Evolutionary conservation across 2,888 invertebrate genomes (phyloP).

Genomic region (Deilephila elpenor): DNA sequence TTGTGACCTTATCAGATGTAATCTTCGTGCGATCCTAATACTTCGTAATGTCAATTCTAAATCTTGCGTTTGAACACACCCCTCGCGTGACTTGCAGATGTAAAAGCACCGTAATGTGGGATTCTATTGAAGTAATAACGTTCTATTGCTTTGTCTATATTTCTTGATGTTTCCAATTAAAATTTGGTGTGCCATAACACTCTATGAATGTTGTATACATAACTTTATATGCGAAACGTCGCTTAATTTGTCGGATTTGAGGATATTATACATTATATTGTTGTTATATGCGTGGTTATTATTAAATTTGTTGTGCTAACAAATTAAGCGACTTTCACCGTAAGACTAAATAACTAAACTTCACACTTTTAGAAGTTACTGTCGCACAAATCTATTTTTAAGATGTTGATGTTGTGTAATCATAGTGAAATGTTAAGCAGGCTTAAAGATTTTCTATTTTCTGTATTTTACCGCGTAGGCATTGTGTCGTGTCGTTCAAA

Average conservation of each 20-base stretch:
- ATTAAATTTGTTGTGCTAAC: neutral
- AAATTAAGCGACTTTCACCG: conserved; percentile 27
- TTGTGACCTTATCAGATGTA: neutral
- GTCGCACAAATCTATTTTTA: conserved; percentile 24
- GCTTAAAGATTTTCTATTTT: conserved; percentile 11
- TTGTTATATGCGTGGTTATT: conserved; percentile 12
- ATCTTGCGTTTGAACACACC: neutral
- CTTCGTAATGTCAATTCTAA: neutral
- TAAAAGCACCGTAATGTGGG: neutral
- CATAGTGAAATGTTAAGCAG: conserved; percentile 15
- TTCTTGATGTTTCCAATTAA: conserved; percentile 6
- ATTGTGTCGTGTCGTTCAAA: conserved; percentile 1
- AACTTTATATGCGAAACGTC: conserved; percentile 23
- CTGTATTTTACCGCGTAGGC: neutral
- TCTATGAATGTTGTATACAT: conserved; percentile 25
- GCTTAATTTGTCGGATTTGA: conserved; percentile 24
- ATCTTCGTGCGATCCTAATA: too few species aligned
- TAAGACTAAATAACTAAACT: conserved; percentile 31
- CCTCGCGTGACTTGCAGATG: neutral
- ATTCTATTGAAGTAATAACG: neutral
- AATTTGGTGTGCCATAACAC: conserved; percentile 33
- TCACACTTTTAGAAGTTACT: neutral
- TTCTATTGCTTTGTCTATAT: conserved; percentile 25
- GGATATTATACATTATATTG: neutral
- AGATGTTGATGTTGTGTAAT: conserved; percentile 26